Evolutionary conservation across 2,888 invertebrate species (phyloP), one percentile per base, ranked within the genome.

Genomic region (Sarcophaga carnaria): DNA sequence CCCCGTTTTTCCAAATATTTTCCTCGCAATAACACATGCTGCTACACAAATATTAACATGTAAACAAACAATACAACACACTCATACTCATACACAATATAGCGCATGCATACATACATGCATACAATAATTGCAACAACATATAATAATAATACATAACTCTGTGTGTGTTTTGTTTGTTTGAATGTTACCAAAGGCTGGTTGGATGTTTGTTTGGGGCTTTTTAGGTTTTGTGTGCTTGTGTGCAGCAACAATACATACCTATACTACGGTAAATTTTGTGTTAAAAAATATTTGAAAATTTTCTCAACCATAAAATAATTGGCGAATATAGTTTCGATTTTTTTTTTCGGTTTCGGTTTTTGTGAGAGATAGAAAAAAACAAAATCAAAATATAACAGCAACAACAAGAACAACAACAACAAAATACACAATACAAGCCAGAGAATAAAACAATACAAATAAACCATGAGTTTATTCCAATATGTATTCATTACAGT

Each of bases 231-330:
- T 54, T 49, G 11, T 64, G 4, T 22, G 63, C 25, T 25, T 64
- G 72, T 74, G 49, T 78, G 78, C 81, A 54, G 17, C 54, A 54
- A 37, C 37, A 37, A 37, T 37, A 37, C 8, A 37, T 37, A 37
- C 37, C 37, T 77, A 78, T 77, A 63, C 80, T 86, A 77, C 70
- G 72, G 77, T 45, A 86, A 76, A 62, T 66, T 74, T 69, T 83
- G 72, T 69, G 54, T 71, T 62, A 64, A 74, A 80, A 78, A 83
- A 75, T 83, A 81, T 87, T 87, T 83, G 83, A 70, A 87, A 87
- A 81, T 75, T 80, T 74, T 67, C 78, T 81, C 83, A 87, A 83
- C 83, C 81, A 75, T 83, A 80, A 83, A 83, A 81, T 83, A 87
- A 87, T 83, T 87, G 83, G 75, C 78, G 74, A 54, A 54, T 54